Conservation (phyloP, 2,797 vertebrate genomes). For the Muraenolepis orangiensis region DNA sequence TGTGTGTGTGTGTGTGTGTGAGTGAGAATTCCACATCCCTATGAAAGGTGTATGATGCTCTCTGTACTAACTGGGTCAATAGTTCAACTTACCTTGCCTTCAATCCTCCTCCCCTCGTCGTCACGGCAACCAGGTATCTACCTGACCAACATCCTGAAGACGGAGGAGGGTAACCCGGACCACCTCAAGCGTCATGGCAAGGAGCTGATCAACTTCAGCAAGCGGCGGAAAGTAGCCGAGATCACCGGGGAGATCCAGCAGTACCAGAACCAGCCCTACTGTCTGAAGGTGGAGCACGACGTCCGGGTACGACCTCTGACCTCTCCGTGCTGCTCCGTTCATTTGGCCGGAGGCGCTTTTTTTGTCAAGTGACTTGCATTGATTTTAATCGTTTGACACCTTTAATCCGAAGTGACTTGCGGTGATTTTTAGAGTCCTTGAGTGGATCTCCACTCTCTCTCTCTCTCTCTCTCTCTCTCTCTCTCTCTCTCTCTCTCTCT, state of each 20-base stretch:
- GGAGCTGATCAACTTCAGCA: constrained; percentile 98
- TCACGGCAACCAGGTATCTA: constrained; percentile 84
- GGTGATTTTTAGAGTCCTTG: background rate
- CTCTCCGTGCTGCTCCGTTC: background rate
- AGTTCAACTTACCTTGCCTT: background rate
- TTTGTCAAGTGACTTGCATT: background rate
- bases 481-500: no score
- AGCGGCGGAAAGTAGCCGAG: constrained; percentile 96
- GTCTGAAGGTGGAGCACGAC: constrained; percentile 87
- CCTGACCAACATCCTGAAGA: constrained; percentile 98
- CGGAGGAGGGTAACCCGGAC: constrained; percentile 97
- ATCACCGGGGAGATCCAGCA: constrained; percentile 99
- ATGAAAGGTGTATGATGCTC: background rate
- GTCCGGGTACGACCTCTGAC: constrained; percentile 78
- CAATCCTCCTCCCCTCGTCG: background rate
- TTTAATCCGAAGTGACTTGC: background rate
- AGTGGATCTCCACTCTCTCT: background rate
- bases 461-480: no score
- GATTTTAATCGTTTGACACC: background rate
- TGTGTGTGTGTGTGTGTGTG: no score
- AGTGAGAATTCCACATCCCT: no score
- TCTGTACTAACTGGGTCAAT: background rate
- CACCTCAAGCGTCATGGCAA: constrained; percentile 92
- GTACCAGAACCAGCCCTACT: constrained; percentile 99
- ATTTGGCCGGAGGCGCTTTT: background rate